Conservation (phyloP, 2,797 vertebrate species). For the Sebastes iracundus region DNA sequence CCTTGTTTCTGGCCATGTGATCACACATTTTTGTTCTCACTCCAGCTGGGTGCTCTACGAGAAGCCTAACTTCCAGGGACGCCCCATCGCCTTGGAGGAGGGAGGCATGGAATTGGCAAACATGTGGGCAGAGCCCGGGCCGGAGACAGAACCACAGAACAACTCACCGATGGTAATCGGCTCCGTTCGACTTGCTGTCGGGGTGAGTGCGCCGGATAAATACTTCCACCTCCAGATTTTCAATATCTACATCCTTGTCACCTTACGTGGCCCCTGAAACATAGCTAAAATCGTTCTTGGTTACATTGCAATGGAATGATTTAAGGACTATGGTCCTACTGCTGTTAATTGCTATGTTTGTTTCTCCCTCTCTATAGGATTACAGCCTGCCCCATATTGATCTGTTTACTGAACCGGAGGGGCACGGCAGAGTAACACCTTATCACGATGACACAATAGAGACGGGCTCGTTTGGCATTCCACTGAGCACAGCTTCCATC, state of each 20-base stretch:
- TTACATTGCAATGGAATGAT: neutral
- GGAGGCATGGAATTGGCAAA: constrained; percentile 85
- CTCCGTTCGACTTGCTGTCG: constrained; percentile 89
- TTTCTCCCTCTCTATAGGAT: constrained; percentile 81
- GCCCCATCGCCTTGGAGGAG: constrained; percentile 90
- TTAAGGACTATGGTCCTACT: neutral
- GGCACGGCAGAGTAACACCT: constrained; percentile 84
- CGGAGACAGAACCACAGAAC: constrained; percentile 54
- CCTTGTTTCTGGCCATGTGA: neutral
- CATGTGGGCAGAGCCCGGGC: constrained; percentile 84
- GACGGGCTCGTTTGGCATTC: constrained; percentile 85
- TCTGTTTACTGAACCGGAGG: constrained; percentile 91
- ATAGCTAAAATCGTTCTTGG: neutral
- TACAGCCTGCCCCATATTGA: constrained; percentile 91
- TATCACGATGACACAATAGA: constrained; percentile 91
- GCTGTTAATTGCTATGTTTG: constrained; percentile 25
- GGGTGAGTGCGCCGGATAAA: constrained; percentile 79
- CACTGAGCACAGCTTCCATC: constrained; percentile 89
- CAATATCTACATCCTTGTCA: neutral
- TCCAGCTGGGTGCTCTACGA: constrained; percentile 94
- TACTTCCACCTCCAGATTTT: neutral
- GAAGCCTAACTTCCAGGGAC: constrained; percentile 91
- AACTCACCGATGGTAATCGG: constrained; percentile 85
- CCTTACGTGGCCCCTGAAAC: neutral
- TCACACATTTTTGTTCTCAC: neutral